Evolutionary conservation across 2,888 invertebrate genomes (phyloP).

Genomic region (Clunio marinus): DNA sequence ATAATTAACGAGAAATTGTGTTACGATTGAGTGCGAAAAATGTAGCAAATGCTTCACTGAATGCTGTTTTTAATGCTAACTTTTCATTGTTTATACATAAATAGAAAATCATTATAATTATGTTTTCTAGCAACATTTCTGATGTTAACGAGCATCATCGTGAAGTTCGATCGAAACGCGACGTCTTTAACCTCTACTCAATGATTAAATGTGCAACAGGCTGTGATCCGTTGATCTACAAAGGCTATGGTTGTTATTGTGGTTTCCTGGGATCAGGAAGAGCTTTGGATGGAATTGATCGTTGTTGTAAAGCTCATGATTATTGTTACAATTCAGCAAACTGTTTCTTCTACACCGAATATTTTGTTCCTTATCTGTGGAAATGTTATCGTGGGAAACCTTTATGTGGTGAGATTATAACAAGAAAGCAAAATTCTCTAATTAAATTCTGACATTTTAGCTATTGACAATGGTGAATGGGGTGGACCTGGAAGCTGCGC

Average conservation of each 20-base stretch:
- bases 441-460: conserved; percentile 42
- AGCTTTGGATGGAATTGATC: conserved; percentile 71
- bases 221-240: conserved; percentile 76
- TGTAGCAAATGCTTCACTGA: no score
- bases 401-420: conserved; percentile 60
- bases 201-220: conserved; percentile 83
- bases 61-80: no score
- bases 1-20: no score
- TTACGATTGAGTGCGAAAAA: no score
- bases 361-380: conserved; percentile 86
- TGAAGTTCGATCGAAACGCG: conserved; percentile 62
- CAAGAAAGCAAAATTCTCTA: no score
- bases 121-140: conserved; percentile 46
- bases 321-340: conserved; percentile 57
- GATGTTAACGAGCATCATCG: conserved; percentile 47
- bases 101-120: no score
- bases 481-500: conserved; percentile 65
- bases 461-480: conserved; percentile 56
- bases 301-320: conserved; percentile 82
- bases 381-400: conserved; percentile 74
- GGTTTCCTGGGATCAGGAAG: conserved; percentile 78
- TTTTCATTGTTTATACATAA: no score
- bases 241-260: conserved; percentile 87
- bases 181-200: conserved; percentile 74
- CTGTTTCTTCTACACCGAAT: conserved; percentile 59